Percentiles rank a stretch among this genome's conserved stretches.
phyloP scores from a whole-genome alignment of 2,797 vertebrate genomes.

The Cercopithecus diana region DNA sequence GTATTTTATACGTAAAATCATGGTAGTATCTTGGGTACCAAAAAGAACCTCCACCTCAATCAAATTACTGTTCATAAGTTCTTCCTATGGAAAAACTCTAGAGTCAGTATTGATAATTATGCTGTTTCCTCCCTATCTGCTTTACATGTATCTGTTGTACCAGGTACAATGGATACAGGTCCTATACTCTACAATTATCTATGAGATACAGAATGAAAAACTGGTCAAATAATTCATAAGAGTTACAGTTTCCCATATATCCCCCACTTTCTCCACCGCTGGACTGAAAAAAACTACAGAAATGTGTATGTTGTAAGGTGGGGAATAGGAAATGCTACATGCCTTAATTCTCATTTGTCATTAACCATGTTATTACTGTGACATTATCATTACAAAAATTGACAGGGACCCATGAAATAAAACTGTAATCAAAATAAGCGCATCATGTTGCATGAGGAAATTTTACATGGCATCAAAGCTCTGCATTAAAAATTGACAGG shows the following conservation, averaged over 20 bases:
- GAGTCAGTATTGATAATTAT: not conserved
- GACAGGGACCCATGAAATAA: not conserved
- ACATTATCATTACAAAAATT: not conserved
- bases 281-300: not conserved
- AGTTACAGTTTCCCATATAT: not conserved
- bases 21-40: not conserved
- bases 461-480: not conserved
- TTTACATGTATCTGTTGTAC: not conserved
- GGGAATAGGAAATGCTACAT: not conserved
- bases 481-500: not conserved
- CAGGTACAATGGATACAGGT: not conserved
- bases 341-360: not conserved
- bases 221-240: not conserved
- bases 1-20: conserved; percentile 3
- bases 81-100: not conserved
- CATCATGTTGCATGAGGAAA: not conserved
- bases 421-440: not conserved
- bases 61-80: not conserved
- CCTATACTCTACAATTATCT: not conserved
- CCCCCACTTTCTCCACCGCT: not conserved
- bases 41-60: not conserved
- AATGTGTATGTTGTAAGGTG: not conserved
- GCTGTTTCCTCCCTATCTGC: not conserved
- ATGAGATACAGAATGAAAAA: not conserved
- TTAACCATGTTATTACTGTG: not conserved